A percentile compares a stretch with the other conserved stretches of the same genome.
Evolutionary conservation across 2,113 vertebrate genomes (phyloP).

Genomic region (Cottus gobio): DNA sequence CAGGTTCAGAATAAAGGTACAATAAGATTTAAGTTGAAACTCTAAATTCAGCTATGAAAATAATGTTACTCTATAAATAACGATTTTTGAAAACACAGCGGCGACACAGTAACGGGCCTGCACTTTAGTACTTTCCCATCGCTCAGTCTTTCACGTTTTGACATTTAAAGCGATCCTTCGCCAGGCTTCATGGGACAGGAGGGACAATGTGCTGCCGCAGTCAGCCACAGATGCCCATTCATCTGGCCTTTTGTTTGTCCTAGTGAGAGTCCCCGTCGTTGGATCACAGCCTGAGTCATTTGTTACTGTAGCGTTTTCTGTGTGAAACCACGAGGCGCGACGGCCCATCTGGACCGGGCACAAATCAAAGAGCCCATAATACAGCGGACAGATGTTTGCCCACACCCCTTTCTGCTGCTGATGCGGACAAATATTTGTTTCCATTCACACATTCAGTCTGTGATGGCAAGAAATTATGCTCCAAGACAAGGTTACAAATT

Average conservation of each 20-base stretch:
- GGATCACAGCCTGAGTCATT: constrained; percentile 68
- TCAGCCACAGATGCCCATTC: constrained; percentile 55
- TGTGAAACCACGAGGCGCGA: constrained; percentile 55
- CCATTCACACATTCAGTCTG: constrained; percentile 31
- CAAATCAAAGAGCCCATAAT: constrained; percentile 71
- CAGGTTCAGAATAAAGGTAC: background rate
- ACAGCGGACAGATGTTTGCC: constrained; percentile 69
- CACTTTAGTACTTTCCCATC: constrained; percentile 3
- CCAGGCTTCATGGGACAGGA: constrained; percentile 13
- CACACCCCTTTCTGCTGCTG: constrained; percentile 24
- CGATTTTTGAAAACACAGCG: background rate
- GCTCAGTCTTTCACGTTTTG: constrained; percentile 36
- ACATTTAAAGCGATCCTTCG: constrained; percentile 41
- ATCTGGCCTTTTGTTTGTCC: constrained; percentile 66
- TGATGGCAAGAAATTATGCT: constrained; percentile 32
- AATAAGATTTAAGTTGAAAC: background rate
- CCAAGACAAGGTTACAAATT: constrained; percentile 56
- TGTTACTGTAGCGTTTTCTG: constrained; percentile 62
- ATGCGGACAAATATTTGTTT: constrained; percentile 58
- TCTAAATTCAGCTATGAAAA: background rate
- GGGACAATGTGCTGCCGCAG: constrained; percentile 26
- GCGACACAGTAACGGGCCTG: background rate
- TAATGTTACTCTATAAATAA: background rate
- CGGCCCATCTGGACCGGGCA: constrained; percentile 74
- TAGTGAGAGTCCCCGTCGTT: constrained; percentile 58